Evolutionary conservation across 2,797 vertebrate species (phyloP).

Genomic region (Chaunax sp.): DNA sequence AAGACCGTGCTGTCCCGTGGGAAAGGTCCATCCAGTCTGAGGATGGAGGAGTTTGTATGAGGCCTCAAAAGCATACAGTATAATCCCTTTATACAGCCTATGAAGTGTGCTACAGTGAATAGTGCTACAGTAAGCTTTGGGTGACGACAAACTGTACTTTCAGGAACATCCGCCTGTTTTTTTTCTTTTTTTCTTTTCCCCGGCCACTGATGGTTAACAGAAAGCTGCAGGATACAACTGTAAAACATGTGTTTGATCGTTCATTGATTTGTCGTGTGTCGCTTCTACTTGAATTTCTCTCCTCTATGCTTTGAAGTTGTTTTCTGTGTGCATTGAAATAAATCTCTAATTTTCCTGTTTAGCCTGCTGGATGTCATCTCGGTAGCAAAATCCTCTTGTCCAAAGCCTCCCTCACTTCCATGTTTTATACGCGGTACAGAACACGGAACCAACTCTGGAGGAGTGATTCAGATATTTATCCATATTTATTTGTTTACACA

Average conservation of each 20-base stretch:
- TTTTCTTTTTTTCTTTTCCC: not conserved
- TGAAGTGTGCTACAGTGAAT: conserved; percentile 8
- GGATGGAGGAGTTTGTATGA: not conserved
- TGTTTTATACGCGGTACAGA: conserved; percentile 58
- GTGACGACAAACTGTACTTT: conserved; percentile 30
- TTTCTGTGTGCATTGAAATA: conserved; percentile 36
- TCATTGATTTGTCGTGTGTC: conserved; percentile 35
- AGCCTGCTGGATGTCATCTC: conserved; percentile 40
- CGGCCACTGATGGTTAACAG: conserved; percentile 11
- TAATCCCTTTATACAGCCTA: conserved; percentile 3
- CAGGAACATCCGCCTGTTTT: conserved; percentile 51
- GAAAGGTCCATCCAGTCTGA: not conserved
- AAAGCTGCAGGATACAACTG: conserved; percentile 46
- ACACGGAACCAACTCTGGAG: conserved; percentile 44
- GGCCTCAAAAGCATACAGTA: not conserved
- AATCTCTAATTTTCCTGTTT: conserved; percentile 13
- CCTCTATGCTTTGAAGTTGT: conserved; percentile 19
- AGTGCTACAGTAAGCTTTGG: not conserved
- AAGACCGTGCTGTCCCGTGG: conserved; percentile 35
- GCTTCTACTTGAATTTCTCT: conserved; percentile 8
- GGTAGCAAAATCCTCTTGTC: conserved; percentile 31
- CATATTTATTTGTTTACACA: conserved; percentile 71
- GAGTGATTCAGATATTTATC: conserved; percentile 66
- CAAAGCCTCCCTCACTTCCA: conserved; percentile 35
- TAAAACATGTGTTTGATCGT: conserved; percentile 43